A percentile compares a stretch with the other conserved stretches of the same genome.
Conservation (phyloP, 2,888 invertebrate genomes). For the Himalopsyche kuldschensis region DNA sequence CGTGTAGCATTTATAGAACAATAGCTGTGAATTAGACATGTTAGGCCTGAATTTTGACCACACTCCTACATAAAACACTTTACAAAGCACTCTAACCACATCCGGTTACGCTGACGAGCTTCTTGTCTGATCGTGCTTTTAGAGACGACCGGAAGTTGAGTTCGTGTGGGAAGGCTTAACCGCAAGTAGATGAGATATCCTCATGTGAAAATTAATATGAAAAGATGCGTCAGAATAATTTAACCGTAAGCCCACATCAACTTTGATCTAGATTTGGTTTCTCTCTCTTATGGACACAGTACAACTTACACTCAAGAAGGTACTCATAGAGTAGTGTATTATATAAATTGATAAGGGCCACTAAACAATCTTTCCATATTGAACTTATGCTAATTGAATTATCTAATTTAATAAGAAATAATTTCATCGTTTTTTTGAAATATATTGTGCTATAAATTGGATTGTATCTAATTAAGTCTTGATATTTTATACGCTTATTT, state of each 20-base stretch:
- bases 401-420: no score
- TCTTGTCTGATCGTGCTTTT: slow-evolving; percentile 28
- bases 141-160: slow-evolving; percentile 19
- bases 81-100: slow-evolving; percentile 12
- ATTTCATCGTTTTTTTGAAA: no score
- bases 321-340: no score
- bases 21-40: not conserved
- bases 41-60: not conserved
- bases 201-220: not conserved
- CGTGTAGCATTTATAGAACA: not conserved
- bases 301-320: not conserved
- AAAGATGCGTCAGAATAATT: not conserved
- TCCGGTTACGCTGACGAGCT: slow-evolving; percentile 23
- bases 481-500: no score
- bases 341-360: no score
- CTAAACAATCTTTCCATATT: no score
- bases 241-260: not conserved
- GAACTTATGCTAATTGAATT: no score
- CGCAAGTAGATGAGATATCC: not conserved
- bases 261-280: not conserved
- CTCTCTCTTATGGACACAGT: not conserved
- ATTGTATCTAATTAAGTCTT: no score
- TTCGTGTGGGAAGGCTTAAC: not conserved
- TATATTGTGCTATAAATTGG: no score
- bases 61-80: not conserved